Evolutionary conservation across 1,140 invertebrate species (phyloP), one percentile per base, ranked within the genome.

Genomic region (Ruditapes philippinarum): DNA sequence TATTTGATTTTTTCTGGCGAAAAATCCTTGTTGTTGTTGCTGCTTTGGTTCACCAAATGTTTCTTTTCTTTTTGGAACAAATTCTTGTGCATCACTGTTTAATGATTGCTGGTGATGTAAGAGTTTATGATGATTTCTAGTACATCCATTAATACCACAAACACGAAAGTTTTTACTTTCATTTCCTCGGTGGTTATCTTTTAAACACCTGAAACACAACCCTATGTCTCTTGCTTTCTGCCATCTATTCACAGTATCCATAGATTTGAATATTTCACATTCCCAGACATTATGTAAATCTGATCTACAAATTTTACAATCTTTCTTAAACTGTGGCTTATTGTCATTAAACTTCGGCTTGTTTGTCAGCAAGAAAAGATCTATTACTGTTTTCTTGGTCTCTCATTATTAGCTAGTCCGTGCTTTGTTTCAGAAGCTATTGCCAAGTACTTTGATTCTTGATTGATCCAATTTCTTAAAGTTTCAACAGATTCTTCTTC

Each of bases 141-240:
- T 22, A 45, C 82, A 85, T 3, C 68, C 42, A 33, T 74, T 42
- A 4, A 74, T 73, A 38, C 31, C 68, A 54, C 82, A 85, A 74
- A 40, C 49, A 25, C 42, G n/a, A 51, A 40, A 25, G 1, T 54
- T 73, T 31, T 22, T 54, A 68, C 80, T 68, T 12, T 31, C 17
- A 36, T 54, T 80, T 80, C 51, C 76, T 22, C 17, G 7, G 36
- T 80, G 76, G 54, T 40, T 45, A 7, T 54, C 45, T 42, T 33
- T n/a, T 57, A 54, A 80, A 57, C 76, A 80, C n/a, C 76, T 28
- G 45, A 80, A 80, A 80, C 76, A 80, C 51, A 80, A 54, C 19
- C 7, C 19, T 51, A 33, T 17, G n/a, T 80, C 49, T 80, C 45
- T 80, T 80, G 36, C 36, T 49, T 76, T 80, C 28, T 80, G 40